Base-by-base conservation (phyloP, 1,140 invertebrate species). In the Brachionus calyciflorus region DNA sequence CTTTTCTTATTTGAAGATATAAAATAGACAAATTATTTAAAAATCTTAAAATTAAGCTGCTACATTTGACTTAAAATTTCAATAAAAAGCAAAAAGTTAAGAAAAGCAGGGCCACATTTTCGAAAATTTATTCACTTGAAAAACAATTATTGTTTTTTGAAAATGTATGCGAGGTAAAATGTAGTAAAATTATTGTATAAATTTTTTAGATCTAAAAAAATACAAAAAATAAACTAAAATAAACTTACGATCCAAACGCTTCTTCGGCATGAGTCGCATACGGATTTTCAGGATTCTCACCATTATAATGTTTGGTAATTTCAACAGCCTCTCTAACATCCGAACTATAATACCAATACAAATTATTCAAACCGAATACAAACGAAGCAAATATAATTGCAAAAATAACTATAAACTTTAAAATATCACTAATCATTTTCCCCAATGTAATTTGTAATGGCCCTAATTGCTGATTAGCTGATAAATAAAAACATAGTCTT, bases 321-420 rank as follows among this genome's bases (percentile, higher is more conserved):
- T 82, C 81, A 24, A 84, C 81, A 26, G 79, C 81, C 28, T 81
- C 81, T 41, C 84, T 82, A 41, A 81, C 80, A 65, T 84, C 82
- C 12, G 82, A 79, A 30, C 82, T 83, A 68, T 85, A 85, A 77
- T 85, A 85, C 84, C 84, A 85, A 78, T 84, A 85, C 6, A 85
- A 78, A 76, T 84, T 84, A 77, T 85, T 83, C 12, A 85, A 79
- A 41, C 83, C 83, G 14, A 85, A 83, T 83, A 84, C 84, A 76
- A 85, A 85, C 41, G 83, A 83, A 78, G 84, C 83, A 77, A 85
- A 78, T 40, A 85, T 80, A 30, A 82, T 46, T 0, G 78, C 53
- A 76, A 82, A 80, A 19, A 82, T 65, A 2, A 78, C 77, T 48
- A 80, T 63, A 65, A 82, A 82, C 68, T 82, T 82, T 51, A 79